These are phyloP conservation scores for Oreotrochilus melanogaster DNA, from an alignment of 2,113 vertebrate genomes.

Conservation along the genomic window DNA sequence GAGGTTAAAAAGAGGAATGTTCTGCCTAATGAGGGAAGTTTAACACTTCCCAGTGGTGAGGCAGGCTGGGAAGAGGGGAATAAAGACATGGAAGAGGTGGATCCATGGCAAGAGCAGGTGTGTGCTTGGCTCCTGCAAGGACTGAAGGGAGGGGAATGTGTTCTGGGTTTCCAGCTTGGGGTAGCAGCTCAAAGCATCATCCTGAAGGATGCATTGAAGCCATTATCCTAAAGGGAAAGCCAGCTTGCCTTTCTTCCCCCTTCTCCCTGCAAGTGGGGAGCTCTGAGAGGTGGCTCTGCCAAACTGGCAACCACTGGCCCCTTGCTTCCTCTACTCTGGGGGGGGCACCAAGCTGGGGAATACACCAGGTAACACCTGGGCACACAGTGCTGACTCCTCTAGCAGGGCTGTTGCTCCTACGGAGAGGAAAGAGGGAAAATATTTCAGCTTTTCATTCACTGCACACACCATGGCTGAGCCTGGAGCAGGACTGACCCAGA, in stretches of 20 bases:
- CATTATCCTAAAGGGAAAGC: not conserved
- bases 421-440: fast-evolving
- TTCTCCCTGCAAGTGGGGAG: not conserved
- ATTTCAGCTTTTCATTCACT: not conserved
- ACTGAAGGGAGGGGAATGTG: not conserved
- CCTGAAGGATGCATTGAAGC: not conserved
- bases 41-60: constrained; percentile 30
- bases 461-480: fast-evolving
- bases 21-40: constrained; percentile 69
- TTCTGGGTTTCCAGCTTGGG: not conserved
- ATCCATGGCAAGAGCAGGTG: not conserved
- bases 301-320: not conserved
- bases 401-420: not conserved
- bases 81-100: fast-evolving
- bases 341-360: not conserved
- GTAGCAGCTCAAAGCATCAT: not conserved
- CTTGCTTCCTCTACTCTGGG: fast-evolving
- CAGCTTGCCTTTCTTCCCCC: not conserved
- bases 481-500: not conserved
- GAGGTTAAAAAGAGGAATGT: constrained; percentile 79
- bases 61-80: constrained; percentile 22
- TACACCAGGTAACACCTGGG: not conserved
- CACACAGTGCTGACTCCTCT: not conserved
- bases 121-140: not conserved
- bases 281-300: not conserved